Evolutionary conservation across 2,888 invertebrate genomes (phyloP).

Genomic region (Stenodera caucasica): DNA sequence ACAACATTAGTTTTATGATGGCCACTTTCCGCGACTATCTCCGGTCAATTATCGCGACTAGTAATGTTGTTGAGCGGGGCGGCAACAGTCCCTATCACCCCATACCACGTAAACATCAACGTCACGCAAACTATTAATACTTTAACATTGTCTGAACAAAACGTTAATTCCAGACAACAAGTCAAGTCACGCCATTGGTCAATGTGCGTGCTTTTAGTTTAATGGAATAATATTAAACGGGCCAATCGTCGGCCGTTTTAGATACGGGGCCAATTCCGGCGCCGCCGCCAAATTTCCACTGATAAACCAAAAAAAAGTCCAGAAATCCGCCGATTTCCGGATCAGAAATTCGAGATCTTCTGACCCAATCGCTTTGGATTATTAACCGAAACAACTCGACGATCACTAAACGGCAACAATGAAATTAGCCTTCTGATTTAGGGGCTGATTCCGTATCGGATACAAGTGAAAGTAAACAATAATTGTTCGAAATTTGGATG

Average conservation of each 20-base stretch:
- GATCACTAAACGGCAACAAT: too few relatives aligned
- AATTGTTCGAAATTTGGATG: too few relatives aligned
- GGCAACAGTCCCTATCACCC: background rate
- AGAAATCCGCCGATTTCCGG: too few relatives aligned
- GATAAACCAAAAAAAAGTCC: too few relatives aligned
- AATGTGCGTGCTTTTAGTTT: slow-evolving; percentile 49
- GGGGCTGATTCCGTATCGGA: too few relatives aligned
- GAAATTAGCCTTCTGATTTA: too few relatives aligned
- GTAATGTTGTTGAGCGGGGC: background rate
- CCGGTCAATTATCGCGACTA: slow-evolving; percentile 39
- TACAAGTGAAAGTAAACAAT: too few relatives aligned
- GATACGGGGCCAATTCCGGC: slow-evolving; percentile 41
- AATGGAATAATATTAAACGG: slow-evolving; percentile 51
- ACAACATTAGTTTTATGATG: slow-evolving; percentile 46
- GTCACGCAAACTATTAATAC: slow-evolving; percentile 46
- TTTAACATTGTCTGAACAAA: slow-evolving; percentile 50
- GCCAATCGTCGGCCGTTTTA: slow-evolving; percentile 52
- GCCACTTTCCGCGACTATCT: slow-evolving; percentile 43
- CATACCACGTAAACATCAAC: background rate
- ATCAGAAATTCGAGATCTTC: too few relatives aligned
- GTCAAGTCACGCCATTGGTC: slow-evolving; percentile 49
- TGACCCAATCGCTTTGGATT: too few relatives aligned
- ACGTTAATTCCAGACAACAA: slow-evolving; percentile 47
- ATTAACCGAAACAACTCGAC: too few relatives aligned
- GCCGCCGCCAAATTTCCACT: too few relatives aligned